Evolutionary conservation across 92 coral and sea anemone species (phyloP).

Genomic region (Porites lobata): DNA sequence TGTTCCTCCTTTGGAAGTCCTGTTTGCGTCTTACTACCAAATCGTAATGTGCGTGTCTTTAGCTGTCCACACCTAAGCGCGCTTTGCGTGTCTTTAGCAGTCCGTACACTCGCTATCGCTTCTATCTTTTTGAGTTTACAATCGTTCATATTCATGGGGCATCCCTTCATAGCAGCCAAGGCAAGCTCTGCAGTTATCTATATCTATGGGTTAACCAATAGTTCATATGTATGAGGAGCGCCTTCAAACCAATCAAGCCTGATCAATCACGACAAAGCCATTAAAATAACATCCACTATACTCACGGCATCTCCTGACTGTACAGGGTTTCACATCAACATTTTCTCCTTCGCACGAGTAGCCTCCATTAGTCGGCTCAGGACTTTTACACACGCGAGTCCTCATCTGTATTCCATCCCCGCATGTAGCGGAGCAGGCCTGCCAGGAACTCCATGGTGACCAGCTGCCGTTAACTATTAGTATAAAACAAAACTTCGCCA

Average conservation of each 20-base stretch:
- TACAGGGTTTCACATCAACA: conserved; percentile 87
- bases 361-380: conserved; percentile 84
- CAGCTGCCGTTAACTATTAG: conserved; percentile 92
- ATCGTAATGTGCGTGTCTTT: too few species aligned
- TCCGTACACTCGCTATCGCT: too few species aligned
- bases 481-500: neutral
- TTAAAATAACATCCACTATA: conserved; percentile 10
- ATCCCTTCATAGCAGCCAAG: too few species aligned
- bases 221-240: too few species aligned
- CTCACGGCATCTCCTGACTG: conserved; percentile 97
- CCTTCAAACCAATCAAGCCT: neutral
- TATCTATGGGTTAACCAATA: too few species aligned
- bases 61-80: too few species aligned
- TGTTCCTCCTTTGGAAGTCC: too few species aligned
- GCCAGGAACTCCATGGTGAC: conserved; percentile 98
- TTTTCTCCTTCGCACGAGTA: conserved; percentile 90
- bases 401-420: conserved; percentile 93
- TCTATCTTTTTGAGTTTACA: too few species aligned
- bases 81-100: too few species aligned
- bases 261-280: neutral
- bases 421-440: conserved; percentile 97
- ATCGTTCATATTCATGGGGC: too few species aligned
- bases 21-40: too few species aligned
- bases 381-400: conserved; percentile 81
- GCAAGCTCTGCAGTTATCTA: too few species aligned